Evolutionary conservation across 2,888 invertebrate genomes (phyloP).

Genomic region (Brassicogethes aeneus): DNA sequence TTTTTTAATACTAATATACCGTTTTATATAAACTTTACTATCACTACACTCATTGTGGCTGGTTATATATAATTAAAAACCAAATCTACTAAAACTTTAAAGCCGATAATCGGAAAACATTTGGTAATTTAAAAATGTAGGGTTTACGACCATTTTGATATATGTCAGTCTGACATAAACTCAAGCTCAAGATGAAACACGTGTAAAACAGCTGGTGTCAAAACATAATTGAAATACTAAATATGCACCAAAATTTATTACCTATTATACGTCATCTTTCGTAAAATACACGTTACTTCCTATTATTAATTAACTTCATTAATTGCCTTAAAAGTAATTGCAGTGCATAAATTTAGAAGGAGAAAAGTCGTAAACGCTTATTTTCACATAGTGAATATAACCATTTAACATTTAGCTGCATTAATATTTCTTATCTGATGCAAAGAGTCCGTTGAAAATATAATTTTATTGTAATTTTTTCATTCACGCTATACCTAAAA

Average conservation of each 20-base stretch:
- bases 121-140: too few species aligned
- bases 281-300: conserved; percentile 3
- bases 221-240: conserved; percentile 2
- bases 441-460: not conserved
- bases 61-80: too few species aligned
- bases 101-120: too few species aligned
- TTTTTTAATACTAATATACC: too few species aligned
- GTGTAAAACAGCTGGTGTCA: conserved; percentile 2
- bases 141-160: not conserved
- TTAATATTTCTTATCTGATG: not conserved
- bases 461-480: conserved; percentile 1
- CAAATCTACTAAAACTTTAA: too few species aligned
- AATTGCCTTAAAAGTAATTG: not conserved
- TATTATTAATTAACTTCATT: conserved; percentile 3
- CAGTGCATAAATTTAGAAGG: not conserved
- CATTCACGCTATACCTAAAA: conserved; percentile 3
- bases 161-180: not conserved
- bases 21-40: too few species aligned
- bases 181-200: not conserved
- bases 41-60: too few species aligned
- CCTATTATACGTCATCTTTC: not conserved
- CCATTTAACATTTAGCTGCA: not conserved
- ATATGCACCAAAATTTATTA: conserved; percentile 1
- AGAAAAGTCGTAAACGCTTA: not conserved
- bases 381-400: not conserved